These are phyloP conservation scores for Gryon sp. DNA, from an alignment of 1,140 invertebrate genomes.

Conservation along the genomic window DNA sequence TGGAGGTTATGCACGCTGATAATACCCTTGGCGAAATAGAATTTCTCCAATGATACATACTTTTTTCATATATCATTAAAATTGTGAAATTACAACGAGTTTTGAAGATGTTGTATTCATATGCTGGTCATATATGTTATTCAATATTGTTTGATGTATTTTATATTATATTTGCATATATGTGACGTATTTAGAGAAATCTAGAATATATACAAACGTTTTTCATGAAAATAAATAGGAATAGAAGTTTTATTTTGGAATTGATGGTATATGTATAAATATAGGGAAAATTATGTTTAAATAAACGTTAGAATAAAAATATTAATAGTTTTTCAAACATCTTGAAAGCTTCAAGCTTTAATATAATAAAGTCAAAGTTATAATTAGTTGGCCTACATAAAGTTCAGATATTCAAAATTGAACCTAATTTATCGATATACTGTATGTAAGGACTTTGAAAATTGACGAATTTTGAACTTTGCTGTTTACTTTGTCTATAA, in stretches of 20 bases:
- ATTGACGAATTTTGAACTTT: conserved; percentile 15
- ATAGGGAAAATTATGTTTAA: too few relatives aligned
- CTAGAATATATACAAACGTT: too few relatives aligned
- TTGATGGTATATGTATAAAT: too few relatives aligned
- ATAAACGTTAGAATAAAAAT: conserved; percentile 1
- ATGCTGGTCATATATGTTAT: too few relatives aligned
- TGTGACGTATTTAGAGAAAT: too few relatives aligned
- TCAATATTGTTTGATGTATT: too few relatives aligned
- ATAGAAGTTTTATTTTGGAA: too few relatives aligned
- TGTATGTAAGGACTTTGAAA: not conserved
- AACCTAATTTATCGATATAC: conserved; percentile 6
- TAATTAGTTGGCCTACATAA: conserved; percentile 25
- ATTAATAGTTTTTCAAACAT: conserved; percentile 11
- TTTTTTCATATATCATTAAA: too few relatives aligned
- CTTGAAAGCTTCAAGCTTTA: not conserved
- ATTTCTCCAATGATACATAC: not conserved
- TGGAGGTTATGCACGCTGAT: conserved; percentile 20
- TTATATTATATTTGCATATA: too few relatives aligned
- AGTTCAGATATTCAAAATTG: conserved; percentile 17
- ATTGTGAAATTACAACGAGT: too few relatives aligned
- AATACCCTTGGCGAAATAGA: conserved; percentile 2
- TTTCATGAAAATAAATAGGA: too few relatives aligned
- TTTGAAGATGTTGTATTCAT: too few relatives aligned
- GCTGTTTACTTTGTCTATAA: not conserved
- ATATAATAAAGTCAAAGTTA: conserved; percentile 19